Conservation (phyloP, 1,140 invertebrate species). For the Ostrea denselamellosa region DNA sequence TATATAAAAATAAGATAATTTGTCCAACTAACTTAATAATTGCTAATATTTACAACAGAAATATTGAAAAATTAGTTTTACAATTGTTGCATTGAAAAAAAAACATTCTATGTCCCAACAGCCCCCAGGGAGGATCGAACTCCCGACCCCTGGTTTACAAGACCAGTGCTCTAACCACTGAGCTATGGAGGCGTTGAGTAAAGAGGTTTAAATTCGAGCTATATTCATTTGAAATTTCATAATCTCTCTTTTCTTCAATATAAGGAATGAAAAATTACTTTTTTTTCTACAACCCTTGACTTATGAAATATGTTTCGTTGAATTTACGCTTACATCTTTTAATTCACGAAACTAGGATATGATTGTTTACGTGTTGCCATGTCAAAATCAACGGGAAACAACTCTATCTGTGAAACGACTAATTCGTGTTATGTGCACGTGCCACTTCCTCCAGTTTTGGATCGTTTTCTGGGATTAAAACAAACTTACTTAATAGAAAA, state of each 20-base stretch:
- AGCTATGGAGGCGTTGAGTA: slow-evolving; percentile 88
- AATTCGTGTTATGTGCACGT: too few species aligned
- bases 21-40: too few species aligned
- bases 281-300: not conserved
- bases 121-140: slow-evolving; percentile 75
- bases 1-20: too few species aligned
- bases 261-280: too few species aligned
- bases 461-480: too few species aligned
- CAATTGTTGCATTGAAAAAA: too few species aligned
- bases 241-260: not conserved
- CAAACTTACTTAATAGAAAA: too few species aligned
- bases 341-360: too few species aligned
- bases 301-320: not conserved
- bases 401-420: not conserved
- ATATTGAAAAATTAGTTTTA: too few species aligned
- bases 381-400: slow-evolving; percentile 15
- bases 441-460: too few species aligned
- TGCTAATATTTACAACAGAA: too few species aligned
- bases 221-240: not conserved
- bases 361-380: not conserved
- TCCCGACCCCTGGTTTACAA: slow-evolving; percentile 87
- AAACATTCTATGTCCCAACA: not conserved
- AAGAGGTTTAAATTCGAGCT: not conserved
- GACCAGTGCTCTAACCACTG: slow-evolving; percentile 96
- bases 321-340: not conserved